Conservation (phyloP, 2,888 invertebrate species). For the Alloscopus bannaensis region DNA sequence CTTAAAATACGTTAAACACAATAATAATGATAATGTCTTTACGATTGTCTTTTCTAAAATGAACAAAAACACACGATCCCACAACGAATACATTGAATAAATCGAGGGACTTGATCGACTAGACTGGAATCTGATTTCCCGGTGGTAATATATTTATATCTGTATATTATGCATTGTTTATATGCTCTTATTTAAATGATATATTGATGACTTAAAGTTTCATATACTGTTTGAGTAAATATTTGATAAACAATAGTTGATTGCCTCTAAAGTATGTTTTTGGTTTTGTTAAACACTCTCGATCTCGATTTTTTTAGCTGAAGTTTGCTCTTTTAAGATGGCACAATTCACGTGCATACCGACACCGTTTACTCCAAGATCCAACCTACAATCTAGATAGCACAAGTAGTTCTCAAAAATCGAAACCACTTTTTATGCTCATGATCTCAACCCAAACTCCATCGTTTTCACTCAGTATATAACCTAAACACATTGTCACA, state of each 20-base stretch:
- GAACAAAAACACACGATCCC: conserved; percentile 34
- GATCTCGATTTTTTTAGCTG: too few species aligned
- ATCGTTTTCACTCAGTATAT: too few species aligned
- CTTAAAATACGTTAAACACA: neutral
- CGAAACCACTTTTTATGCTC: too few species aligned
- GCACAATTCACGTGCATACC: too few species aligned
- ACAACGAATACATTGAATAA: neutral
- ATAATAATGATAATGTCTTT: conserved; percentile 58
- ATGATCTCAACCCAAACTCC: too few species aligned
- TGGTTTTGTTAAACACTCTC: too few species aligned
- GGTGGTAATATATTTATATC: conserved; percentile 9
- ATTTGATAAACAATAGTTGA: conserved; percentile 5
- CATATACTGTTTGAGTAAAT: neutral
- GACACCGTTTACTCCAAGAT: too few species aligned
- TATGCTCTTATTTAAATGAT: conserved; percentile 13
- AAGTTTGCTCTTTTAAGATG: too few species aligned
- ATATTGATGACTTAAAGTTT: conserved; percentile 14
- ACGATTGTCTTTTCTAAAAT: conserved; percentile 61
- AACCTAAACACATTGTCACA: too few species aligned
- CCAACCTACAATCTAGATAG: too few species aligned
- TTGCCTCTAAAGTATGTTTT: neutral
- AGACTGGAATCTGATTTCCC: conserved; percentile 29
- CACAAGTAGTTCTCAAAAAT: too few species aligned
- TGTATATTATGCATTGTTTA: conserved; percentile 12
- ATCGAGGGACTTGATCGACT: conserved; percentile 50